phyloP scores from a whole-genome alignment of 1,140 invertebrate genomes.

The Lepeophtheirus salmonis region DNA sequence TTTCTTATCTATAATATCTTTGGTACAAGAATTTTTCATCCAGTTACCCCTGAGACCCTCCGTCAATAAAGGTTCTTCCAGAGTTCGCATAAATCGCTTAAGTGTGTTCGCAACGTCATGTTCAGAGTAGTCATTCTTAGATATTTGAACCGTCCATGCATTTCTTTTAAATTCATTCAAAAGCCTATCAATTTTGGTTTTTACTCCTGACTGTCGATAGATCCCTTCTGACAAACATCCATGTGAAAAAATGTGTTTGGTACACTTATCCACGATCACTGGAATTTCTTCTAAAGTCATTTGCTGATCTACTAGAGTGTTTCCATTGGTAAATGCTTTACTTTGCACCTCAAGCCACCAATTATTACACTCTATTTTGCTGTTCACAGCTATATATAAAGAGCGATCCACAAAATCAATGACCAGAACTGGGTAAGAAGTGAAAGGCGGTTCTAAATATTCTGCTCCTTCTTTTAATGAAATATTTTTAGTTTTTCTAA shows the following conservation, averaged over 20 bases:
- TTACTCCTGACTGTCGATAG: constrained; percentile 56
- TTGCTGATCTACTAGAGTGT: constrained; percentile 55
- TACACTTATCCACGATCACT: constrained; percentile 69
- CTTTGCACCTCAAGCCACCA: constrained; percentile 52
- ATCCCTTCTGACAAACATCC: constrained; percentile 65
- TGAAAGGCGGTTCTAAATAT: background rate
- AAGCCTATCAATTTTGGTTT: constrained; percentile 50
- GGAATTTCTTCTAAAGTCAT: constrained; percentile 65
- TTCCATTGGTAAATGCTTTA: constrained; percentile 53
- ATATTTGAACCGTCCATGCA: constrained; percentile 60
- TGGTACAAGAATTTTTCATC: constrained; percentile 26
- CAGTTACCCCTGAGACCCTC: constrained; percentile 34
- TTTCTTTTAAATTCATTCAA: constrained; percentile 51
- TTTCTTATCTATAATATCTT: constrained; percentile 32
- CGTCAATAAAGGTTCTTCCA: constrained; percentile 49
- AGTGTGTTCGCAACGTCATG: constrained; percentile 67
- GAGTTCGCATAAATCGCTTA: constrained; percentile 58
- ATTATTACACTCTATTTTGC: constrained; percentile 29
- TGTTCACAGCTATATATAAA: constrained; percentile 49
- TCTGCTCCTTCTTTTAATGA: constrained; percentile 20
- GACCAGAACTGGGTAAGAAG: constrained; percentile 35
- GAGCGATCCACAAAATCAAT: constrained; percentile 41
- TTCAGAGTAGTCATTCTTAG: constrained; percentile 47
- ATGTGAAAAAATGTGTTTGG: constrained; percentile 64
- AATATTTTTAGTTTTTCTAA: constrained; percentile 20